These are phyloP conservation scores for Drosophila aldrichi DNA, from an alignment of 2,888 invertebrate species.

Conservation along the genomic window DNA sequence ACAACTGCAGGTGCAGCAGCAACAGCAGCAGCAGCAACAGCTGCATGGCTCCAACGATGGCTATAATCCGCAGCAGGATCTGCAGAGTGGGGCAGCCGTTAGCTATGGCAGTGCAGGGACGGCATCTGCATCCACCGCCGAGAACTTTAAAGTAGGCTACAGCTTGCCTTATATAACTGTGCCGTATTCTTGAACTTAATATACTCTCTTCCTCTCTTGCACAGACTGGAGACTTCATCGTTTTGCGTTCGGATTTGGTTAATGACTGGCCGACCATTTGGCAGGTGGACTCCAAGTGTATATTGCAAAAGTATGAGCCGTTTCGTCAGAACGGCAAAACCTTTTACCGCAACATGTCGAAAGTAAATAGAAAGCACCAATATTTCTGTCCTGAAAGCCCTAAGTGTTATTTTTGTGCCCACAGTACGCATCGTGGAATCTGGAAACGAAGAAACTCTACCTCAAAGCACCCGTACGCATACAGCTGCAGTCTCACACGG, in stretches of 20 bases:
- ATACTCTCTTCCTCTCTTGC: not conserved
- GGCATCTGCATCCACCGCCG: slow-evolving; percentile 65
- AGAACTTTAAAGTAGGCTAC: slow-evolving; percentile 82
- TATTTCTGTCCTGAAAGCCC: not conserved
- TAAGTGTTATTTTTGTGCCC: not conserved
- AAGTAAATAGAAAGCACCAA: slow-evolving; percentile 87
- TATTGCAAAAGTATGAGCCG: slow-evolving; percentile 93
- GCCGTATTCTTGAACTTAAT: no score
- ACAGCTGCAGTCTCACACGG: slow-evolving; percentile 90
- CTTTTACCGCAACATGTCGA: slow-evolving; percentile 94
- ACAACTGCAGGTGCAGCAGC: slow-evolving; percentile 55
- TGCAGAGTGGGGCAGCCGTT: slow-evolving; percentile 66
- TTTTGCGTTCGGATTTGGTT: slow-evolving; percentile 92
- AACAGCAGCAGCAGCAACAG: slow-evolving; percentile 58
- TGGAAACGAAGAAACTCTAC: slow-evolving; percentile 92
- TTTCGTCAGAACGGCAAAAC: slow-evolving; percentile 93
- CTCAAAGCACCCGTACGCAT: slow-evolving; percentile 92
- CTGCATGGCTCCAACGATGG: slow-evolving; percentile 60
- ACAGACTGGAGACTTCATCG: slow-evolving; percentile 95
- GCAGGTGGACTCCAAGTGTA: slow-evolving; percentile 94
- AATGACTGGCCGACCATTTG: slow-evolving; percentile 95
- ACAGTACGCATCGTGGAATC: slow-evolving; percentile 94
- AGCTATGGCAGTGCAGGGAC: slow-evolving; percentile 71
- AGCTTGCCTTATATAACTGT: not conserved
- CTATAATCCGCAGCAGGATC: slow-evolving; percentile 80